phyloP scores from a whole-genome alignment of 2,797 vertebrate species.

The Hephaestus fuliginosus region DNA sequence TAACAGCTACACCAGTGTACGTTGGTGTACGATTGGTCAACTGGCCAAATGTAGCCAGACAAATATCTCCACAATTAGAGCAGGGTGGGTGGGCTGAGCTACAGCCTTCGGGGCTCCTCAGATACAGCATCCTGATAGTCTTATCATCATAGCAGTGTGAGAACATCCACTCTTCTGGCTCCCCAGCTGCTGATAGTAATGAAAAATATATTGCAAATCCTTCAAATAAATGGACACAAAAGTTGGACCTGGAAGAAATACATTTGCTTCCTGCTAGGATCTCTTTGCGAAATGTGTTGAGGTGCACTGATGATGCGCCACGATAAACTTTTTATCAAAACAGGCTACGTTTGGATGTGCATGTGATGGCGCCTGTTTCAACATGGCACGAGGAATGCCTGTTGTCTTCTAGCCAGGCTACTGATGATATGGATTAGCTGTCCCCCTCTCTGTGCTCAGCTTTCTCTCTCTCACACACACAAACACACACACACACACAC shows the following conservation, averaged over 20 bases:
- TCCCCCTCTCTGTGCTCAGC: slow-evolving; percentile 36
- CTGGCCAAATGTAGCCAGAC: background rate
- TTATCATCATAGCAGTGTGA: slow-evolving; percentile 16
- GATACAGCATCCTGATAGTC: slow-evolving; percentile 4
- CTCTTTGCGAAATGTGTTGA: slow-evolving; percentile 15
- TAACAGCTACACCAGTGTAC: too few relatives aligned
- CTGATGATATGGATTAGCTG: slow-evolving; percentile 68
- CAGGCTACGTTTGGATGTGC: slow-evolving; percentile 31
- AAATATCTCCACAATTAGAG: slow-evolving; percentile 11
- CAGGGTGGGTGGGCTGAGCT: background rate
- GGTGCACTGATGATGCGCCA: slow-evolving; percentile 15
- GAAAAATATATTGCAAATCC: slow-evolving; percentile 26
- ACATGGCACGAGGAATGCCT: slow-evolving; percentile 40
- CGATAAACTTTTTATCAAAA: slow-evolving; percentile 30
- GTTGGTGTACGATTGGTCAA: background rate
- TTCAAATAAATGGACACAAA: slow-evolving; percentile 5
- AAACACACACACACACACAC: slow-evolving; percentile 29
- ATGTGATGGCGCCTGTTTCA: slow-evolving; percentile 47
- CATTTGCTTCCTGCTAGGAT: slow-evolving; percentile 21
- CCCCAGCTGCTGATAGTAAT: slow-evolving; percentile 13
- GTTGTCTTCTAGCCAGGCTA: slow-evolving; percentile 53
- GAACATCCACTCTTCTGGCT: slow-evolving; percentile 18
- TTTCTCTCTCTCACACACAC: slow-evolving; percentile 19
- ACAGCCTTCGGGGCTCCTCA: background rate
- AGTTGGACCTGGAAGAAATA: slow-evolving; percentile 15